Conservation (phyloP, 2,888 invertebrate genomes). For the Nymphalis polychloros region DNA sequence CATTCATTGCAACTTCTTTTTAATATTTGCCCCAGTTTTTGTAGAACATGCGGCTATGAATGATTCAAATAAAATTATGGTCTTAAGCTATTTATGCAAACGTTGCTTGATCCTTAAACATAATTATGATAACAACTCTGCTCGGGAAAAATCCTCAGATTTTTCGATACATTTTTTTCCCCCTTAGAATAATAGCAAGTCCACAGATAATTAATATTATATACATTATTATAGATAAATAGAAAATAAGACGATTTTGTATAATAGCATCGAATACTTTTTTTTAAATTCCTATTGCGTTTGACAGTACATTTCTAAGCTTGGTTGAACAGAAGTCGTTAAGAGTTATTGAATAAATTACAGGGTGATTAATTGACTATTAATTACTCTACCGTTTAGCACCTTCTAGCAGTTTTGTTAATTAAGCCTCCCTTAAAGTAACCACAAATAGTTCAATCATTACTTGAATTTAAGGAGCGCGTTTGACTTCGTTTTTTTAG, state of each 20-base stretch:
- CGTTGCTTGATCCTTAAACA: no score
- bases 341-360: conserved; percentile 74
- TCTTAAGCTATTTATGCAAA: no score
- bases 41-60: no score
- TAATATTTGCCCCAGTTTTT: no score
- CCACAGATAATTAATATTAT: no score
- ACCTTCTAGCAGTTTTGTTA: conserved; percentile 46
- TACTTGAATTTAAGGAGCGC: background rate
- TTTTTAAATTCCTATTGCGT: conserved; percentile 38
- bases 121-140: no score
- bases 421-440: conserved; percentile 5
- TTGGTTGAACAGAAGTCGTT: conserved; percentile 55
- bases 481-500: background rate
- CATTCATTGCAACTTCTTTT: no score
- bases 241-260: background rate
- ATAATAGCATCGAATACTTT: background rate
- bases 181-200: no score
- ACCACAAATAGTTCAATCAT: conserved; percentile 11
- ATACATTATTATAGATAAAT: no score
- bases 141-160: no score
- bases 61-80: no score
- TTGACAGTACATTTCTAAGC: conserved; percentile 54
- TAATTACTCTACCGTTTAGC: conserved; percentile 78
- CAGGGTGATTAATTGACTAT: conserved; percentile 74
- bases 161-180: no score